A percentile compares a stretch with the other conserved stretches of the same genome.
Conservation (phyloP, 1,140 invertebrate genomes). For the Caenorhabditis elegans region WBcel235 BX284605.5:12420501-12421000, state of each 20-base stretch:
- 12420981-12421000: too few species aligned
- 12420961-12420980: not conserved
- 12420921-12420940: not conserved
- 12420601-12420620: not conserved
- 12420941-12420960: not conserved
- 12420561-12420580: not conserved
- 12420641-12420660: not conserved
- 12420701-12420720: not conserved
- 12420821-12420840: not conserved
- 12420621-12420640: not conserved
- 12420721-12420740: not conserved
- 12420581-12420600: not conserved
- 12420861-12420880: constrained; percentile 12
- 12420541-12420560: too few species aligned
- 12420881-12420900: constrained; percentile 18
- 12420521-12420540: too few species aligned
- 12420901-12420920: not conserved
- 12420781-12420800: constrained; percentile 11
- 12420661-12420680: not conserved
- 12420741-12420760: not conserved
- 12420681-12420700: not conserved
- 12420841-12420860: not conserved
- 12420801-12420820: not conserved
- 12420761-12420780: not conserved
- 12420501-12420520: too few species aligned